Evolutionary conservation across 2,113 vertebrate genomes (phyloP).

Genomic region (Hippocampus abdominalis): DNA sequence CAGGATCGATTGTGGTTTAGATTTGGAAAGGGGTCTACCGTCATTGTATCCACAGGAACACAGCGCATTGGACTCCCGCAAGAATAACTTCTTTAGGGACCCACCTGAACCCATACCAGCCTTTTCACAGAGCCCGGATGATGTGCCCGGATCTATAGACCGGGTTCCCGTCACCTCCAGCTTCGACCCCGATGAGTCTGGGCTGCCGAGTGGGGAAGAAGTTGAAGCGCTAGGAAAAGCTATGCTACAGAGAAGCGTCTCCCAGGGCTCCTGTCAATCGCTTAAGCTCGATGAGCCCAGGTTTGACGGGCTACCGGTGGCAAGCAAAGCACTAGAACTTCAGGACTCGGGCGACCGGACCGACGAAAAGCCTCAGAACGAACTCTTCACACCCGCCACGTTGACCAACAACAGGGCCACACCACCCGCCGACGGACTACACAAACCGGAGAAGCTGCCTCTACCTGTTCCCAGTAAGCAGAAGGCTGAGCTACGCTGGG

Average conservation of each 20-base stretch:
- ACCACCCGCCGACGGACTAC: constrained; percentile 67
- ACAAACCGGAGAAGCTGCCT: constrained; percentile 85
- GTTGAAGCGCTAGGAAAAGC: constrained; percentile 72
- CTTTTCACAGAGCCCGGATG: constrained; percentile 80
- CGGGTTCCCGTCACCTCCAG: constrained; percentile 57
- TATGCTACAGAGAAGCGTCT: constrained; percentile 83
- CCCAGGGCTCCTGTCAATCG: constrained; percentile 84
- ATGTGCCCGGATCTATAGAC: constrained; percentile 72
- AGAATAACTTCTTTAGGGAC: constrained; percentile 84
- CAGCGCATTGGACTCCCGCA: constrained; percentile 79
- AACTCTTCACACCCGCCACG: constrained; percentile 71
- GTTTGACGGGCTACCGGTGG: constrained; percentile 70
- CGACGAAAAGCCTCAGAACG: constrained; percentile 84
- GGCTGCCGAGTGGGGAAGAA: constrained; percentile 78
- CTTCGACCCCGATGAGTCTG: constrained; percentile 76
- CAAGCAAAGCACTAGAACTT: constrained; percentile 71
- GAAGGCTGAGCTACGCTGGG: constrained; percentile 93
- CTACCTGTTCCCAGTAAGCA: constrained; percentile 75
- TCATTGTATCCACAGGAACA: constrained; percentile 80
- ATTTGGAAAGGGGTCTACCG: constrained; percentile 70
- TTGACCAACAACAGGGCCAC: constrained; percentile 66
- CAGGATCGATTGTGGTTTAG: constrained; percentile 69
- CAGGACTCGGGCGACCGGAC: constrained; percentile 78
- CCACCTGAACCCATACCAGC: constrained; percentile 74
- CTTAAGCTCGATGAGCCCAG: constrained; percentile 85